Base-by-base conservation (phyloP, 2,888 invertebrate genomes). In the Liopterus haemorrhoidalis region DNA sequence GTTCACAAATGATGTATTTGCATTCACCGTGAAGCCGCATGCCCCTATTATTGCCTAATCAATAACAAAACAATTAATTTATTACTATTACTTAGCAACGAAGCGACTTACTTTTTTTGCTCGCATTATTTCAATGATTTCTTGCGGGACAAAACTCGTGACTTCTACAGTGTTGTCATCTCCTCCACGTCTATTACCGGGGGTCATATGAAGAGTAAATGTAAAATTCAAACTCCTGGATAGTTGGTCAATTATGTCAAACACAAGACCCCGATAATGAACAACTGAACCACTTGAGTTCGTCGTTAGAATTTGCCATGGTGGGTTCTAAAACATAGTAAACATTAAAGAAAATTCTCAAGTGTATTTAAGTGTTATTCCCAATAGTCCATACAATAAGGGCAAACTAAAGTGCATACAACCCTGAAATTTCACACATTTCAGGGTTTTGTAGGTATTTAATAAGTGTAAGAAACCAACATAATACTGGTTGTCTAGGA, bases 151-250 rank as follows among this genome's bases (percentile, higher is more conserved):
- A 57, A 64, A 43, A 59, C 61, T 58, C 43, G 63, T 60, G 1
- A 54, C 51, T 5, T 58, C 54, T 59, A 60, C 48, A 55, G 60
- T 3, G 53, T 60, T 50, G 57, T 61, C 51, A 44, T 57, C 48
- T 42, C 49, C 9, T 44, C 3, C 4, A 9, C 6, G 4, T 3
- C 16, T 30, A 1, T 12, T 8, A 44, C 41, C 40, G 19, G 30
- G 30, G 4, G 56, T 41, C 9, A 65, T 54, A 19, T 66, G 56
- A 1, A 73, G 63, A 2, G 61, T 65, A 47, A 76, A 87, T 68
- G 87, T 85, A 58, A 93, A 92, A 62, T 93, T 93, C 41, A 92
- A 72, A 55, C 76, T 82, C 31, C 71, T 74, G 0, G 86, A 78
- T 18, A 92, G 66, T 58, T 89, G 83, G 43, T 82, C 75, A 0